Evolutionary conservation across 1,140 invertebrate genomes (phyloP), one percentile per base, ranked within the genome.

Genomic region (Neuroterus valhalla): DNA sequence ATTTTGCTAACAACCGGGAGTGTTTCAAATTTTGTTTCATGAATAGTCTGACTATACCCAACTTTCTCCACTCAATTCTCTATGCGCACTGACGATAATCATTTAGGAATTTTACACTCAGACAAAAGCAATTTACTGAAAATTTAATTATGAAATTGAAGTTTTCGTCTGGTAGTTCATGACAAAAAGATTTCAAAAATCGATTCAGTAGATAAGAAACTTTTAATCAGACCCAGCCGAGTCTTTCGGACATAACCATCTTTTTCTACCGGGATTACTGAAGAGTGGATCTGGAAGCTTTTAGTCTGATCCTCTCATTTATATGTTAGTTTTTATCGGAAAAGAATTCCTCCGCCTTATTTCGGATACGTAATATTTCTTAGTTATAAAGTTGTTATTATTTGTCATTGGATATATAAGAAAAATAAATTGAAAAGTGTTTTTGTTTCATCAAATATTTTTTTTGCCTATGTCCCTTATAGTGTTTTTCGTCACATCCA

Each of bases 191-290:
- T 62, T 31, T 31, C 5, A 38, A 62, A 23, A 15, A 26, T 11
- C 55, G 31, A 62, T 26, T 62, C 31, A 62, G 55, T 62, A 62
- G 55, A 62, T 62, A 62, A 62, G n/a, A 23, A 62, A 62, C 55
- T 62, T 55, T 62, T 62, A 62, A 62, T 62, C 55, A 62, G 55
- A 62, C 26, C 21, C 31, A 23, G 55, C 11, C 26, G 55, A 62
- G 23, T 62, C 55, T 4, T 62, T 62, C 15, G 23, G 55, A 62
- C 55, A 62, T 62, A 62, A 62, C 31, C 55, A 62, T 62, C 23
- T 26, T 14, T 62, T 62, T 62, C 55, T 26, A 62, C 26, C 31
- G 55, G 55, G 55, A 62, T 62, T 62, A 62, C 55, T 62, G 23
- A 62, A 26, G 23, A 62, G 23, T 38, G 31, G 55, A 26, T 62